Evolutionary conservation across 2,888 invertebrate species (phyloP), one percentile per base, ranked within the genome.

Genomic region (Hecatera dysodea): DNA sequence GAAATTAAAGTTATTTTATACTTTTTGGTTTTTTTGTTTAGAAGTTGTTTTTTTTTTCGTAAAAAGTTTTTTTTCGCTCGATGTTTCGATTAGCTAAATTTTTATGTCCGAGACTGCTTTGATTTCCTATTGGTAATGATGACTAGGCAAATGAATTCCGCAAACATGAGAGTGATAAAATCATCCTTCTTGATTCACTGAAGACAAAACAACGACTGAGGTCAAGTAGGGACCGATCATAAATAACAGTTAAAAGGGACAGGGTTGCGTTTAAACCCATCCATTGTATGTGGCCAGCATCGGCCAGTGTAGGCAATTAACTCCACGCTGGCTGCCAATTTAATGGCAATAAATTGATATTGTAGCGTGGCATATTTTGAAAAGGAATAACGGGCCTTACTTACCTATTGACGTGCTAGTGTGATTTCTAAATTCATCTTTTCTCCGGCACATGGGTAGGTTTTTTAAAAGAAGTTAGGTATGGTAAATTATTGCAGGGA

Each of bases 231-330:
- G 50, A 44, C 39, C 52, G 68, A 67, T 67, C 82, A 86, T 86
- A 82, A 86, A 85, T 86, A 73, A 72, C 68, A 74, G 81, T 87
- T 75, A 76, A 79, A 64, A 72, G 68, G 67, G 62, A 69, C 66
- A 64, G 60, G 61, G 69, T 71, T 72, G 64, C 22, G 44, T 27
- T 73, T 72, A 29, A 64, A 70, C 69, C 29, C 61, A 70, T 66
- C 61, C 27, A 42, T 39, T 15, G 4, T 19, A 6, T 44, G 19
- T 44, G 17, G 19, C 19, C 44, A 44, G 44, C 44, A 44, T 44
- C 7, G 72, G 67, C 67, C 48, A 48, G 72, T 65, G 52, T 81
- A 67, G 82, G 19, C 61, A 81, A 81, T 76, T 72, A 70, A 70
- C 72, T 64, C 70, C 24, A 29, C 59, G 60, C 59, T 67, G 65